Evolutionary conservation across 2,113 vertebrate species (phyloP).

Genomic region (Callorhinus ursinus): DNA sequence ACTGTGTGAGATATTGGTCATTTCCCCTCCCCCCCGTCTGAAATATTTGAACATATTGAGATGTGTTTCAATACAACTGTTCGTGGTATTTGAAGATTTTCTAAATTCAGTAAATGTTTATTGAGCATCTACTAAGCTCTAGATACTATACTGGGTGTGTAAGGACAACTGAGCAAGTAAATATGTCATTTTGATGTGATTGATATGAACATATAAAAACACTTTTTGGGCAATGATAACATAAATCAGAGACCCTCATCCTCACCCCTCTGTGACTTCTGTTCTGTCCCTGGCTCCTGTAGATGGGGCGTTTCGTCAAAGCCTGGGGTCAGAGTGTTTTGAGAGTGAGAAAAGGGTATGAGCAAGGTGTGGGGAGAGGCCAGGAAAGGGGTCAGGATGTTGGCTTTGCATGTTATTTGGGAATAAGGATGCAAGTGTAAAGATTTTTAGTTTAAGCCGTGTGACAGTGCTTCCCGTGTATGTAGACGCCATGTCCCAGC

Average conservation of each 20-base stretch:
- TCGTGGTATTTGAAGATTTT: background rate
- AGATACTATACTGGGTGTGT: background rate
- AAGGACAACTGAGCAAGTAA: background rate
- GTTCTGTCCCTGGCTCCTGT: background rate
- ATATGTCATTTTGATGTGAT: background rate
- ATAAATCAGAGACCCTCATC: background rate
- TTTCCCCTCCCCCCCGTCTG: accelerated
- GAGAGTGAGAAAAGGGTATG: background rate
- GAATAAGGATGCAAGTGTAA: background rate
- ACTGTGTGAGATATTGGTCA: background rate
- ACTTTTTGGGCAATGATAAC: background rate
- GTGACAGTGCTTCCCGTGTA: background rate
- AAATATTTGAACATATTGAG: background rate
- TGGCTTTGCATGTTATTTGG: background rate
- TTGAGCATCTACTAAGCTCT: background rate
- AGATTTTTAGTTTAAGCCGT: background rate
- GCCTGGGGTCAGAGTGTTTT: background rate
- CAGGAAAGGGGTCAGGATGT: accelerated
- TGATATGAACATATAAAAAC: background rate
- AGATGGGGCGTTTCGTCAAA: background rate
- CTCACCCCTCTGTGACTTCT: background rate
- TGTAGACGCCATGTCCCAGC: background rate
- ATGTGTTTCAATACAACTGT: background rate
- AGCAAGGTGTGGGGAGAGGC: background rate
- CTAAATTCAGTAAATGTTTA: background rate